These are phyloP conservation scores for Oreortyx pictus DNA, from an alignment of 2,797 vertebrate species.

Conservation along the genomic window DNA sequence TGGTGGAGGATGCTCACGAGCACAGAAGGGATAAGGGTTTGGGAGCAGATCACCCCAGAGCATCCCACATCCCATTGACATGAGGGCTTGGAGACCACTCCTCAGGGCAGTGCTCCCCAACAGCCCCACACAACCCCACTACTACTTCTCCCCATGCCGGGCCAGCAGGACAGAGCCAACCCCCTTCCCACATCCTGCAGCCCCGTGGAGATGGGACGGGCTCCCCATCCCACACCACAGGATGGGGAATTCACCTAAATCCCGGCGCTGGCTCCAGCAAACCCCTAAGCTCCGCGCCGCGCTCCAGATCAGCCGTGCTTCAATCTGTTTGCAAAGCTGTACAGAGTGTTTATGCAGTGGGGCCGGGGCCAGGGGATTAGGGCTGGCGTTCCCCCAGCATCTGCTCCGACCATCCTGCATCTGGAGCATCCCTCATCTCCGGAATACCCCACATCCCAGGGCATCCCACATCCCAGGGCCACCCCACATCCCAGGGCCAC, in stretches of 20 bases:
- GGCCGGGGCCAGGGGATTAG: conserved; percentile 48
- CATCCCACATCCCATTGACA: background rate
- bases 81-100: background rate
- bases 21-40: background rate
- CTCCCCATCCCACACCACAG: rapidly evolving
- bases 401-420: background rate
- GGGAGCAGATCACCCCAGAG: background rate
- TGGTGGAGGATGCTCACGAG: background rate
- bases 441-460: background rate
- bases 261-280: background rate
- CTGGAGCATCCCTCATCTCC: too few relatives aligned
- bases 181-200: too few relatives aligned
- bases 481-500: too few relatives aligned
- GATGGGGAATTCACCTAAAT: background rate
- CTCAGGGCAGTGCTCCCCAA: background rate
- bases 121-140: background rate
- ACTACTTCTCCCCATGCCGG: background rate
- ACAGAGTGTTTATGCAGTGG: conserved; percentile 28
- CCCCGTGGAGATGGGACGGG: rapidly evolving
- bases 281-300: conserved; percentile 14
- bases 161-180: background rate
- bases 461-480: background rate
- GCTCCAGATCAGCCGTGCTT: conserved; percentile 11
- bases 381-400: background rate
- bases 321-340: conserved; percentile 65